A percentile compares a stretch with the other conserved stretches of the same genome.
Evolutionary conservation across 1,140 invertebrate species (phyloP).

Genomic region (Sycophaga agraensis): DNA sequence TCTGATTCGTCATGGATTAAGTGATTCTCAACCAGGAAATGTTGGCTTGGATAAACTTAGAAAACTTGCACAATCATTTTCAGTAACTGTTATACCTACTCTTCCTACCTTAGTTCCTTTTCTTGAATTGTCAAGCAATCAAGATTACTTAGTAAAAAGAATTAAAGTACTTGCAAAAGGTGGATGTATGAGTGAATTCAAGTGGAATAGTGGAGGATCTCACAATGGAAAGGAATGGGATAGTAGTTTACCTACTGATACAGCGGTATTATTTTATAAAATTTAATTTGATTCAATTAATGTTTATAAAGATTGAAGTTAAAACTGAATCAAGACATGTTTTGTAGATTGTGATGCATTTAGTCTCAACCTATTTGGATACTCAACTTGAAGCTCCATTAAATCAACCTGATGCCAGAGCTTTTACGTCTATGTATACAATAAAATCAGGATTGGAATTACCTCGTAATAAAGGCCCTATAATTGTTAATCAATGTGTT

Average conservation of each 20-base stretch:
- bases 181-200: constrained; percentile 79
- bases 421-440: constrained; percentile 66
- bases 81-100: constrained; percentile 68
- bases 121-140: constrained; percentile 75
- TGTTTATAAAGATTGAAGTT: too few relatives aligned
- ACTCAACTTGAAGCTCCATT: constrained; percentile 75
- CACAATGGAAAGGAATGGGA: constrained; percentile 78
- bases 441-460: constrained; percentile 44
- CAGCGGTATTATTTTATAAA: constrained; percentile 62
- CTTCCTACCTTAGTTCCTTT: constrained; percentile 73
- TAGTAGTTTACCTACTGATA: constrained; percentile 76
- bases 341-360: constrained; percentile 77
- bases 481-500: constrained; percentile 63
- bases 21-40: constrained; percentile 70
- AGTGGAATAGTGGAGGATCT: constrained; percentile 75
- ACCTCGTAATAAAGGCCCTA: constrained; percentile 53
- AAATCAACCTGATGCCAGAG: constrained; percentile 72
- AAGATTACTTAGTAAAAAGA: constrained; percentile 79
- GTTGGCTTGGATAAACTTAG: constrained; percentile 70
- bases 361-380: constrained; percentile 80
- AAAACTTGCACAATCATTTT: constrained; percentile 67
- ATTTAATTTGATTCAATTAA: too few relatives aligned
- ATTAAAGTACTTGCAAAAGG: constrained; percentile 73
- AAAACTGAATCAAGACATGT: not conserved
- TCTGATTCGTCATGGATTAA: constrained; percentile 67